Evolutionary conservation across 2,888 invertebrate genomes (phyloP), one percentile per base, ranked within the genome.

Genomic region (Athalia cordata): DNA sequence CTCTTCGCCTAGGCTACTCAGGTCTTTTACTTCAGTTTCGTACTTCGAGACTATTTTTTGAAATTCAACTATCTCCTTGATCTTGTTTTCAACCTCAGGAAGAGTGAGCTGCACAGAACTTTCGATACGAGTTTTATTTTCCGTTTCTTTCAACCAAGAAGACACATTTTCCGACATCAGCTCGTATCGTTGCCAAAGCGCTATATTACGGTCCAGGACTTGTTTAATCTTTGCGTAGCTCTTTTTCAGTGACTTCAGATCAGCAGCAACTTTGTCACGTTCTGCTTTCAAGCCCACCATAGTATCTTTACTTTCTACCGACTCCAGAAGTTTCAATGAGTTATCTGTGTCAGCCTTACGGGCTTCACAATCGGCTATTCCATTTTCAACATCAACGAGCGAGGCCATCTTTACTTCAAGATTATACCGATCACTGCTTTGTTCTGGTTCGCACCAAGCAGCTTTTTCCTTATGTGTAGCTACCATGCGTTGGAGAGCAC

Each of bases 361-460:
- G 3, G 91, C 91, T 78, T 93, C 93, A 85, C 96, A 96, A 83
- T 96, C 96, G 43, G 91, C 90, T 59, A 96, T 93, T 43, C 95
- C 95, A 80, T 92, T 92, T 87, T 95, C 93, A 3, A 96, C 95
- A 81, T 97, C 97, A 79, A 92, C 91, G 55, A 98, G 89, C 0
- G 96, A 95, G 0, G 95, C 94, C 84, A 95, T 93, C 91, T 98
- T 98, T 0, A 97, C 96, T 91, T 98, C 97, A 49, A 98, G 92
- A 87, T 97, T 97, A 88, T 98, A 98, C 88, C 95, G 95, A 87
- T 98, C 98, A 86, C 96, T 97, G 52, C 95, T 94, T 0, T 95
- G 93, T 87, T 98, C 98, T 0, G 97, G 96, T 85, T 95, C 93
- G 88, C 98, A 98, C 97, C 98, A 98, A 11, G 94, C 92, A 0